Percentiles rank a stretch among this genome's conserved stretches.
These are phyloP conservation scores for Zaprionus capensis DNA, from an alignment of 1,140 invertebrate genomes.

Conservation along the genomic window DNA sequence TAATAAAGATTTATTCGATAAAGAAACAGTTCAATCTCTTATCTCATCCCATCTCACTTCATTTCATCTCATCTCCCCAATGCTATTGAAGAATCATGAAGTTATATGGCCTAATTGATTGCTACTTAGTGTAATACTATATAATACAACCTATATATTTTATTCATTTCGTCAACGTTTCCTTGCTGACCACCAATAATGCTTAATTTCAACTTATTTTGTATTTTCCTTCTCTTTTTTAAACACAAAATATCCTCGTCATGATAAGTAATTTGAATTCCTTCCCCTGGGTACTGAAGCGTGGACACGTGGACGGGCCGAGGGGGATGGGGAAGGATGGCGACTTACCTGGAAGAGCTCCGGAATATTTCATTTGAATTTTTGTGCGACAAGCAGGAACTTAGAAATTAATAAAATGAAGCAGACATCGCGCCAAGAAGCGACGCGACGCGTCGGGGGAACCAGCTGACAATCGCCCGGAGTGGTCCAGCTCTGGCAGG, in stretches of 20 bases:
- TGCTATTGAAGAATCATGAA: no score
- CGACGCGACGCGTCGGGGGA: slow-evolving; percentile 6
- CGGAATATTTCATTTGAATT: slow-evolving; percentile 74
- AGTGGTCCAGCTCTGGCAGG: not conserved
- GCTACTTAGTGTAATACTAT: not conserved
- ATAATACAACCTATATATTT: not conserved
- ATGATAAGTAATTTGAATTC: slow-evolving; percentile 15
- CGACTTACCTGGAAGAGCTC: slow-evolving; percentile 32
- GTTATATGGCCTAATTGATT: not conserved
- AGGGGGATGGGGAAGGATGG: no score
- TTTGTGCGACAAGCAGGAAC: slow-evolving; percentile 48
- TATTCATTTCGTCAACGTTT: not conserved
- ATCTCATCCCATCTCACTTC: no score
- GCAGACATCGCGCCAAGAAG: slow-evolving; percentile 25
- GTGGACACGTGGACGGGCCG: not conserved
- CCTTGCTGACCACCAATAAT: not conserved
- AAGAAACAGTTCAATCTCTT: no score
- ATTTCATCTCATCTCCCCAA: no score
- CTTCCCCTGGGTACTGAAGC: not conserved
- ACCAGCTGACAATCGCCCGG: slow-evolving; percentile 45
- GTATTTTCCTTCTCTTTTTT: not conserved
- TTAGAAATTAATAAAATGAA: slow-evolving; percentile 64
- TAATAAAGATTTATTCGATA: no score
- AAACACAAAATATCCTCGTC: not conserved
- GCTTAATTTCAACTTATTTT: slow-evolving; percentile 1